Percentiles rank a stretch among this genome's conserved stretches.
These are phyloP conservation scores for Dreissena polymorpha DNA, from an alignment of 1,140 invertebrate species.

Conservation along the genomic window DNA sequence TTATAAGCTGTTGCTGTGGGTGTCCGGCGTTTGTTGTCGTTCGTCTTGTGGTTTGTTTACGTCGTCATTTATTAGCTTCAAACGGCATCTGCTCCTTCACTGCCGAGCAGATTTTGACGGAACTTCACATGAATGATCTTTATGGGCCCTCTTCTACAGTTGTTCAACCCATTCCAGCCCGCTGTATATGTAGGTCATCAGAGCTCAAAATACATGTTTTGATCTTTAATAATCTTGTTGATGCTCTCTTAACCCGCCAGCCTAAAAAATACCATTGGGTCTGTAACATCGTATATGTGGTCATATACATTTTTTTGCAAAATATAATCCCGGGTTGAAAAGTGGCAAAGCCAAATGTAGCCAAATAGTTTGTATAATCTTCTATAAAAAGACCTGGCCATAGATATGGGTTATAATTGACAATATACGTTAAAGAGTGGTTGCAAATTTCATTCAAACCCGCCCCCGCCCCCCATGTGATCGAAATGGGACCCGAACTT, in stretches of 20 bases:
- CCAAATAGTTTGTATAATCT: conserved; percentile 11
- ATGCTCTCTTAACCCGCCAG: not conserved
- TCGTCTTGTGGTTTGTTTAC: not conserved
- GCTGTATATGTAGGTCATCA: not conserved
- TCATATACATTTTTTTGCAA: conserved; percentile 13
- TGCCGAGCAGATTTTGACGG: not conserved
- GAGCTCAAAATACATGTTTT: not conserved
- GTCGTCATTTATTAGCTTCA: no score
- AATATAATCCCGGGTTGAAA: not conserved
- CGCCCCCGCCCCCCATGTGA: no score
- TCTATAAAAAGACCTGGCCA: not conserved
- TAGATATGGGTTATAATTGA: no score
- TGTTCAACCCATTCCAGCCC: not conserved
- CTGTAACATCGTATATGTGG: not conserved
- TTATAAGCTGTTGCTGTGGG: not conserved
- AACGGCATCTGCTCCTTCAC: not conserved
- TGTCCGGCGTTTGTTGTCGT: not conserved
- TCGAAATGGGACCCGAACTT: no score
- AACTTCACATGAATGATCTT: not conserved
- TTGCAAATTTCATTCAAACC: no score
- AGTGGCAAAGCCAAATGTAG: conserved; percentile 12
- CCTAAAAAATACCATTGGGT: not conserved
- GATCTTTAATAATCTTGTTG: not conserved
- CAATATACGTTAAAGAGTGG: no score
- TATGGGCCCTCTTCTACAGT: not conserved